phyloP scores from a whole-genome alignment of 1,140 invertebrate genomes.

The Sycophaga agraensis region DNA sequence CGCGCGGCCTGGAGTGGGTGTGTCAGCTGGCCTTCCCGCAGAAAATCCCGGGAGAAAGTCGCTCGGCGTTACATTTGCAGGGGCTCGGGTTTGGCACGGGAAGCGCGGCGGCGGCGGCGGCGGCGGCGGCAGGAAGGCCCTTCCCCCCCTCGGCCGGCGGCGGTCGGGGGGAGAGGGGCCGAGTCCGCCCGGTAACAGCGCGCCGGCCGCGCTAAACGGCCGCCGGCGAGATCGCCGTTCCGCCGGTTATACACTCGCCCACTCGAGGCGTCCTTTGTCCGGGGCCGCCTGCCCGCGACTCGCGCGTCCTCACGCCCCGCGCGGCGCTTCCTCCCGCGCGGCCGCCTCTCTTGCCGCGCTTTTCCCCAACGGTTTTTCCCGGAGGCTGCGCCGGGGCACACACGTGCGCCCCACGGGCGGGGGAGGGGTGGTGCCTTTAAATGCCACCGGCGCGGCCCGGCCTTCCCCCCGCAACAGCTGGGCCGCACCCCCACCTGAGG shows the following conservation, averaged over 20 bases:
- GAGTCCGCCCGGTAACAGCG: constrained; percentile 2
- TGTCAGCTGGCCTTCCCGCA: not conserved
- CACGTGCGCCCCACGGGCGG: not conserved
- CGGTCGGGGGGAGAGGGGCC: not conserved
- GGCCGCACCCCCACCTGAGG: constrained; percentile 29
- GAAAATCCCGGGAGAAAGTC: not conserved
- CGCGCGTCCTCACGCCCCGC: too few relatives aligned
- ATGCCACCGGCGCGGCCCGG: constrained; percentile 4
- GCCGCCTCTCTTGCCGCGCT: not conserved
- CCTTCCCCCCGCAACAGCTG: constrained; percentile 28
- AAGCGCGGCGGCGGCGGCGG: not conserved
- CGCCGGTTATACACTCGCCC: too few relatives aligned
- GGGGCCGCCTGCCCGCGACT: too few relatives aligned
- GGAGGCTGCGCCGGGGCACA: not conserved
- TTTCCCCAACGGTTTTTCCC: constrained; percentile 8
- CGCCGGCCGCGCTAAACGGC: not conserved
- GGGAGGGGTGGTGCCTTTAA: constrained; percentile 7
- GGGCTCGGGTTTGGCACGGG: not conserved
- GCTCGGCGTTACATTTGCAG: not conserved
- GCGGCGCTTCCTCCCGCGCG: too few relatives aligned
- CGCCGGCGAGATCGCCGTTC: not conserved
- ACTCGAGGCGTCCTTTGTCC: not conserved
- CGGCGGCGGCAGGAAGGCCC: not conserved
- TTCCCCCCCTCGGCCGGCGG: not conserved
- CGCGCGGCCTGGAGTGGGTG: too few relatives aligned